Conservation (phyloP, 2,797 vertebrate species). For the Lacerta bilineata region DNA sequence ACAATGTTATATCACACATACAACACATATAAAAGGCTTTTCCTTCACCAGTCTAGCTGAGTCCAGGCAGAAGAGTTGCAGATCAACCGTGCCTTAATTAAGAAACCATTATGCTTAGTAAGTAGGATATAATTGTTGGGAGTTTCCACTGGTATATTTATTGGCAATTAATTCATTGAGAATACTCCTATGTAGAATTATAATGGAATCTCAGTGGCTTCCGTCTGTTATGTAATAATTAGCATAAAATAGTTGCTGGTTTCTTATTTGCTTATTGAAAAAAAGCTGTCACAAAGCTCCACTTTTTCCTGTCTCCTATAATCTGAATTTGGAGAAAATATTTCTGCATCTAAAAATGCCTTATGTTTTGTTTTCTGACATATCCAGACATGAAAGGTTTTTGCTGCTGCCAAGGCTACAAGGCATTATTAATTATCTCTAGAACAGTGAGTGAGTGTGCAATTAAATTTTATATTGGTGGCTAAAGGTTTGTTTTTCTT, state of each 20-base stretch:
- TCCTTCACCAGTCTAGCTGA: no score
- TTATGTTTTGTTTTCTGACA: not conserved
- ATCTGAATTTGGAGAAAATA: not conserved
- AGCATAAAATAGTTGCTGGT: not conserved
- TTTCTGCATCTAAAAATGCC: not conserved
- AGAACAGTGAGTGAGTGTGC: not conserved
- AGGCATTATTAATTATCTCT: not conserved
- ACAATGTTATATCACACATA: no score
- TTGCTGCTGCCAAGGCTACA: not conserved
- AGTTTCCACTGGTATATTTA: constrained; percentile 40
- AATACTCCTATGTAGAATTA: constrained; percentile 39
- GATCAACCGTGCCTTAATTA: constrained; percentile 20
- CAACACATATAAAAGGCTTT: no score
- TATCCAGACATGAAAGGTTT: not conserved
- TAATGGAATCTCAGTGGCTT: constrained; percentile 10
- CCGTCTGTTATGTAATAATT: not conserved
- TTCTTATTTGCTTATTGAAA: not conserved
- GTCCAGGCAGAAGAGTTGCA: not conserved
- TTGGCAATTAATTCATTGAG: not conserved
- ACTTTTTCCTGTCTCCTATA: not conserved
- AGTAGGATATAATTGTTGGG: constrained; percentile 20
- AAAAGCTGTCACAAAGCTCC: not conserved
- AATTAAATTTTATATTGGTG: not conserved
- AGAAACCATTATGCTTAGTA: constrained; percentile 19
- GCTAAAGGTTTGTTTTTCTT: not conserved